Evolutionary conservation across 1,140 invertebrate species (phyloP), one percentile per base, ranked within the genome.

Genomic region (Theocolax elegans): DNA sequence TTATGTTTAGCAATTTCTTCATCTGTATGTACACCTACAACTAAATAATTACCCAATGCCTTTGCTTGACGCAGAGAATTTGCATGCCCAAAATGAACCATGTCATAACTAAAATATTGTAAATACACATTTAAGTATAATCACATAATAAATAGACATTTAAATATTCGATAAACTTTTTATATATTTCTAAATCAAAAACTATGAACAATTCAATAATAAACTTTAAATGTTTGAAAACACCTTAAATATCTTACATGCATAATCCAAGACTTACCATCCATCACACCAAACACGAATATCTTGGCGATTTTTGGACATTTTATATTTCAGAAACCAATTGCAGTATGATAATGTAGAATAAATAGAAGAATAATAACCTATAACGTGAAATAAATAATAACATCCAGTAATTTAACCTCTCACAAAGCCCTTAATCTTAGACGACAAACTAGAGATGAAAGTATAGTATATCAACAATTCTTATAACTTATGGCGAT

Each of bases 11-110:
- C 89, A 60, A 99, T 99, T 87, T 99, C 98, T 79, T 94, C 97
- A 87, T 99, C 98, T 21, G 94, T 98, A 85, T 99, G 98, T 38
- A 99, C 94, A 72, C 98, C 98, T 59, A 99, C 98, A 72, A 99
- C 93, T 67, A 99, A 87, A 78, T 95, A 93, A 87, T 98, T 93
- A 17, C 98, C 98, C 81, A 99, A 90, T 46, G 96, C 93, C 88
- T 99, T 99, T 0, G 97, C 97, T 87, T 98, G 97, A 74, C 97
- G 89, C 23, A 99, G 82, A 3, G 96, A 96, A 88, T 98, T 99
- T n/a, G 97, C 97, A 87, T 99, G 97, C 3, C 97, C 97, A 86
- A 98, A 99, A 87, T 98, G 97, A 17, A 98, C 97, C 96, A 98
- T 98, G 76, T 98, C 97, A 85, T 98, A 99, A 83, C 96, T 95